Conservation (phyloP, 2,888 invertebrate genomes). For the Nyleta sp. region DNA sequence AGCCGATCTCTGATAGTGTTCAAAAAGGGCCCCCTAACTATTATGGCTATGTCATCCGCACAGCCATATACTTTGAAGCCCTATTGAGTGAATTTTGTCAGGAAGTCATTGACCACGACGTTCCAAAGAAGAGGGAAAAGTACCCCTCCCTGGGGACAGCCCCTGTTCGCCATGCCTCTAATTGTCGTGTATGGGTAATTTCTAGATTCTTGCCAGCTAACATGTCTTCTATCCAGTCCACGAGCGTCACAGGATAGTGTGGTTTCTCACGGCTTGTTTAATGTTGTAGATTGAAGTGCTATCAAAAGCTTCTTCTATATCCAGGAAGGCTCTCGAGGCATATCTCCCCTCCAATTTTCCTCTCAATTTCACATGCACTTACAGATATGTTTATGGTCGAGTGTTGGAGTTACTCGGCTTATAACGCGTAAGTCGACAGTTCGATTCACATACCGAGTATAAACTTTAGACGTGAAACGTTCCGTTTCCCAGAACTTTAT, state of each 20-base stretch:
- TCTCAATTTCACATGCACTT: constrained; percentile 12
- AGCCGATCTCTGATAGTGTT: background rate
- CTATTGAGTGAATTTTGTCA: background rate
- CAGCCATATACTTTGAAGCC: background rate
- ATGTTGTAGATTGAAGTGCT: background rate
- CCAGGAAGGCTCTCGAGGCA: background rate
- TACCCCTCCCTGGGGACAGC: background rate
- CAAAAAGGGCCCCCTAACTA: background rate
- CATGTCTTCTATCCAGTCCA: background rate
- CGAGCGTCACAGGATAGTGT: background rate
- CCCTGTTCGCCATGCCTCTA: background rate
- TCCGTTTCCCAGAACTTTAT: too few relatives aligned
- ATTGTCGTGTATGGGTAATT: background rate
- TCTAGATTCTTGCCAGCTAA: background rate
- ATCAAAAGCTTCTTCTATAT: background rate
- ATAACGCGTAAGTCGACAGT: too few relatives aligned
- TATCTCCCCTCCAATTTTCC: background rate
- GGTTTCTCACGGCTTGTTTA: background rate
- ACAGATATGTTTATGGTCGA: too few relatives aligned
- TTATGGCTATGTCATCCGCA: background rate
- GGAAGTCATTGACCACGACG: background rate
- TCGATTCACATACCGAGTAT: too few relatives aligned
- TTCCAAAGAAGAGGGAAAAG: background rate
- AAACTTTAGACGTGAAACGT: too few relatives aligned
- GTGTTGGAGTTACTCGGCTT: too few relatives aligned